A percentile compares a stretch with the other conserved stretches of the same genome.
phyloP scores from a whole-genome alignment of 2,888 invertebrate species.

The Hyposoter didymator region DNA sequence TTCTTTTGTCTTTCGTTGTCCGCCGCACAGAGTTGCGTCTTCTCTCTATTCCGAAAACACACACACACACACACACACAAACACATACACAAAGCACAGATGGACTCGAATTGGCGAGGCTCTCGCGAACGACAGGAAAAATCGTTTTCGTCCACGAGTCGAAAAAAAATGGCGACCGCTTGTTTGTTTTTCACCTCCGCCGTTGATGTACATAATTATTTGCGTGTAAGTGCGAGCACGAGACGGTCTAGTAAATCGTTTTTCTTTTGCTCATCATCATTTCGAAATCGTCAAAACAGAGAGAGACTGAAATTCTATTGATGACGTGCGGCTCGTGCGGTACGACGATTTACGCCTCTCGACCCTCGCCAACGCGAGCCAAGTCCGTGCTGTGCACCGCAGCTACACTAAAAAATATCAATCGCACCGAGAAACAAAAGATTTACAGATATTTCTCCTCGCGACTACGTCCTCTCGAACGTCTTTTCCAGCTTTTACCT shows the following conservation, averaged over 20 bases:
- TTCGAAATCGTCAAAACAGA: constrained; percentile 30
- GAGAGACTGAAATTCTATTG: constrained; percentile 34
- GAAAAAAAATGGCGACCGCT: neutral
- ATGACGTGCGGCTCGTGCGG: constrained; percentile 18
- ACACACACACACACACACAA: constrained; percentile 26
- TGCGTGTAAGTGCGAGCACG: constrained; percentile 26
- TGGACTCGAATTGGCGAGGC: constrained; percentile 56
- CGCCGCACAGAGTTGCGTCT: constrained; percentile 12
- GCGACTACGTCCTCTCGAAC: constrained; percentile 39
- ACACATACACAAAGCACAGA: constrained; percentile 4
- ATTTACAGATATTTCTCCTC: constrained; percentile 49
- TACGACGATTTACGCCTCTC: constrained; percentile 55
- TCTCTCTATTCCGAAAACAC: constrained; percentile 41
- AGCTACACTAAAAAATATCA: neutral
- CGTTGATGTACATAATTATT: constrained; percentile 60
- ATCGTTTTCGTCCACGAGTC: constrained; percentile 45
- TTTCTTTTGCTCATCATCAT: neutral
- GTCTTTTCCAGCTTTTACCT: constrained; percentile 66
- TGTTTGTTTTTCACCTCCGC: constrained; percentile 7
- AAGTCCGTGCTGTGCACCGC: constrained; percentile 28
- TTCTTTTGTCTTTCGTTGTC: constrained; percentile 1
- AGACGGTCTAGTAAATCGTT: neutral
- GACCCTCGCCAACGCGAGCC: constrained; percentile 57
- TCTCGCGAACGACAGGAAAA: constrained; percentile 54
- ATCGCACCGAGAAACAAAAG: constrained; percentile 29